Conservation (phyloP, 1,140 invertebrate species). For the Eciton burchellii region DNA sequence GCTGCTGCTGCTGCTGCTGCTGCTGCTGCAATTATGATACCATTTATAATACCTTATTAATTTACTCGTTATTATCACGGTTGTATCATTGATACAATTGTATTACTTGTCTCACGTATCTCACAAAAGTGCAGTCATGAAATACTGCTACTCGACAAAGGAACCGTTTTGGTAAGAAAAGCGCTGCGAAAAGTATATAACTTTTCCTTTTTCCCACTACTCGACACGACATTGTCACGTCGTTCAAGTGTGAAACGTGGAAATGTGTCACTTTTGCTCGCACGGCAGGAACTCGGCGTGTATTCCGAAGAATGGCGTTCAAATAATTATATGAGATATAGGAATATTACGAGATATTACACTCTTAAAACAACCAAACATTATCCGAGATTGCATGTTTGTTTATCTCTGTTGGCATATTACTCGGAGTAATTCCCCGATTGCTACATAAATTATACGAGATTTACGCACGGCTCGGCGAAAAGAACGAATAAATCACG, state of each 20-base stretch:
- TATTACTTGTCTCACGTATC: too few relatives aligned
- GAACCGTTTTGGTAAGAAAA: too few relatives aligned
- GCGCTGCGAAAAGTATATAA: too few relatives aligned
- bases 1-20: too few relatives aligned
- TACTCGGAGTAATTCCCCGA: neutral
- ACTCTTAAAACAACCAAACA: neutral
- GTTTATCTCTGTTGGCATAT: neutral
- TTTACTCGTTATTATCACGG: too few relatives aligned
- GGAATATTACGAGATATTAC: neutral
- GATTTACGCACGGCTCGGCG: neutral
- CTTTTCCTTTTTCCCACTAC: too few relatives aligned
- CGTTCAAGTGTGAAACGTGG: neutral
- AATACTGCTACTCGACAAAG: too few relatives aligned
- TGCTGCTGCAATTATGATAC: too few relatives aligned
- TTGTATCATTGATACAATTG: too few relatives aligned
- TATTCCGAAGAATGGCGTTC: neutral
- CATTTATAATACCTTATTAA: too few relatives aligned
- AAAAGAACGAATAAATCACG: conserved; percentile 28
- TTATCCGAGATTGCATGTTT: neutral
- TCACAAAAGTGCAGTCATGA: too few relatives aligned
- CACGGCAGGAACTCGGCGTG: neutral
- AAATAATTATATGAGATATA: neutral
- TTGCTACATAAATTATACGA: conserved; percentile 12
- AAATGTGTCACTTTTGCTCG: neutral
- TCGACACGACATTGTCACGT: too few relatives aligned